phyloP scores from a whole-genome alignment of 2,888 invertebrate genomes.

The Xanthia icteritia region DNA sequence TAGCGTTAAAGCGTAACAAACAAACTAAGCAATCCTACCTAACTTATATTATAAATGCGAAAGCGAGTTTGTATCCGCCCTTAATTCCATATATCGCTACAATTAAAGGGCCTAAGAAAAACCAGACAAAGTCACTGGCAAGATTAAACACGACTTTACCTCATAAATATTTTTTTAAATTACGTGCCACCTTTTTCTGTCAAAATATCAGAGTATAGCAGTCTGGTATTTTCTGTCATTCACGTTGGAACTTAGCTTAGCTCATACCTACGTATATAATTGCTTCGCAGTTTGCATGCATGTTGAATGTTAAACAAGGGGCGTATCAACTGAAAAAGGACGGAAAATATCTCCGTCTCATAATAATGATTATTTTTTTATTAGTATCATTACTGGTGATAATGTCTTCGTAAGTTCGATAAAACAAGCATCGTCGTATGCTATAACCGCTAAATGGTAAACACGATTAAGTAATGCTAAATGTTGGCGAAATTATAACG shows the following conservation, averaged over 20 bases:
- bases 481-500: background rate
- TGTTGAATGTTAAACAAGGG: slow-evolving; percentile 10
- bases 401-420: slow-evolving; percentile 24
- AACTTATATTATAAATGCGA: no score
- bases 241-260: no score
- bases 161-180: background rate
- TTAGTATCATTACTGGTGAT: slow-evolving; percentile 7
- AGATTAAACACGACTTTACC: no score
- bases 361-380: background rate
- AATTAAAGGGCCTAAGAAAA: no score
- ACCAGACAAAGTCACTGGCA: no score
- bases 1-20: no score
- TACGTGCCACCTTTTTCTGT: background rate
- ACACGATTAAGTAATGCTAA: background rate
- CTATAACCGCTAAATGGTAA: slow-evolving; percentile 10
- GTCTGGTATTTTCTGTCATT: background rate
- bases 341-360: slow-evolving; percentile 21
- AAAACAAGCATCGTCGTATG: background rate
- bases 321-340: slow-evolving; percentile 39
- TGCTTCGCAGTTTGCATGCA: background rate
- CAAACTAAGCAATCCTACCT: no score
- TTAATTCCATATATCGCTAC: no score
- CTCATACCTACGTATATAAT: background rate
- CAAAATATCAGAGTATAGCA: background rate
- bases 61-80: no score